Evolutionary conservation across 1,140 invertebrate species (phyloP), one percentile per base, ranked within the genome.

Genomic region (Campoletis sonorensis): DNA sequence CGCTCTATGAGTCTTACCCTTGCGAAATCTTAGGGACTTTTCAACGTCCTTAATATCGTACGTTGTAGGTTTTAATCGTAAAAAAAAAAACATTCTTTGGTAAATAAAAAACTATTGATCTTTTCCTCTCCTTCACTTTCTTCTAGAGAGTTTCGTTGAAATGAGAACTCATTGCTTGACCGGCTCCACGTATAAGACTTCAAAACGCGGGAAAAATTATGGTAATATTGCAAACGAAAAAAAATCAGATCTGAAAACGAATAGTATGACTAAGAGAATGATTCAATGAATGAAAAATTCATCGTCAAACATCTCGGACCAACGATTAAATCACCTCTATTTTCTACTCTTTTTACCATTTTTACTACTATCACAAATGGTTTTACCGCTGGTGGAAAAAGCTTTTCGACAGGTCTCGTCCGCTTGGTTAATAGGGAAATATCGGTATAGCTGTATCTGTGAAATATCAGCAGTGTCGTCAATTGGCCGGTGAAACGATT

Each of bases 401-500:
- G 67, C 30, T 33, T 70, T 70, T 33, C 67, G 67, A 33, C 30
- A 70, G 30, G 16, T 70, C 30, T 70, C 27, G 67, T 37, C 67
- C 67, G 30, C 27, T 10, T 4, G 13, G 27, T 16, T 70, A 33
- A 13, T 33, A 64, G 26, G 61, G 61, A 70, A 27, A 67, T 67
- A 67, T 67, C 54, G 18, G 61, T 33, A 70, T 70, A 64, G 23
- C 61, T 64, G 23, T 64, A 64, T 70, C 11, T 33, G 10, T 70
- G 30, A 15, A 70, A 33, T 33, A 70, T 70, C 27, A 30, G 67
- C 30, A 18, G 30, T 70, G 30, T 70, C 67, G 67, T 70, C 67
- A 70, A 70, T 70, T 70, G 26, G 67, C 11, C 67, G 67, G 30
- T 21, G 67, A 70, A 70, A 33, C 67, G 67, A 70, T 70, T 70